Conservation (phyloP, 2,888 invertebrate genomes). For the Trichogramma dendrolimi region DNA sequence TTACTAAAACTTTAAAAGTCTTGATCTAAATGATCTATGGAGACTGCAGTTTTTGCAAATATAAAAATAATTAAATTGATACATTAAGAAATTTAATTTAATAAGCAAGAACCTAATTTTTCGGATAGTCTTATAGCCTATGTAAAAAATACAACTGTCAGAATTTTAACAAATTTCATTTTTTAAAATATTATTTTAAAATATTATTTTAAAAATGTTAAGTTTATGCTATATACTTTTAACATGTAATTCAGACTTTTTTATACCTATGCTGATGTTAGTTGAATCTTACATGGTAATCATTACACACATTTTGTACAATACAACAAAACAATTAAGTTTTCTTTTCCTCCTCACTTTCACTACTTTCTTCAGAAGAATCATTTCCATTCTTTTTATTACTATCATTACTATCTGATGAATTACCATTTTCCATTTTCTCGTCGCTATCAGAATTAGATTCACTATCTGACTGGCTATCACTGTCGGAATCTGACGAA, state of each 20-base stretch:
- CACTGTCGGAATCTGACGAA: constrained; percentile 47
- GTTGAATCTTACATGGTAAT: constrained; percentile 5
- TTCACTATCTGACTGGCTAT: constrained; percentile 43
- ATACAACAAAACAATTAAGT: constrained; percentile 15
- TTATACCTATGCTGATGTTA: not conserved
- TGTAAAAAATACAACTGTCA: not conserved
- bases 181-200: too few species aligned
- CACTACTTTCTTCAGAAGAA: constrained; percentile 42
- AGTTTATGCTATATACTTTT: not conserved
- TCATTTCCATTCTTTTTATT: constrained; percentile 43
- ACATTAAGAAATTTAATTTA: not conserved
- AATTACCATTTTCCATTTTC: constrained; percentile 36
- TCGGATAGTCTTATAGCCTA: too few species aligned
- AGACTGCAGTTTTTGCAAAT: not conserved
- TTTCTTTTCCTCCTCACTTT: constrained; percentile 40
- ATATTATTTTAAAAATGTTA: constrained; percentile 10
- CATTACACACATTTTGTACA: not conserved
- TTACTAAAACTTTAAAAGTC: too few species aligned
- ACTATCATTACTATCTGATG: constrained; percentile 37
- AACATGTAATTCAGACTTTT: not conserved
- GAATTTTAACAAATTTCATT: not conserved
- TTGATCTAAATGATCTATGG: too few species aligned
- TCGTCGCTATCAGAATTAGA: constrained; percentile 42
- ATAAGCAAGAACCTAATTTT: too few species aligned
- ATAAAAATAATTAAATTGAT: not conserved